Conservation (phyloP, 2,888 invertebrate species). For the Lymantria dispar region DNA sequence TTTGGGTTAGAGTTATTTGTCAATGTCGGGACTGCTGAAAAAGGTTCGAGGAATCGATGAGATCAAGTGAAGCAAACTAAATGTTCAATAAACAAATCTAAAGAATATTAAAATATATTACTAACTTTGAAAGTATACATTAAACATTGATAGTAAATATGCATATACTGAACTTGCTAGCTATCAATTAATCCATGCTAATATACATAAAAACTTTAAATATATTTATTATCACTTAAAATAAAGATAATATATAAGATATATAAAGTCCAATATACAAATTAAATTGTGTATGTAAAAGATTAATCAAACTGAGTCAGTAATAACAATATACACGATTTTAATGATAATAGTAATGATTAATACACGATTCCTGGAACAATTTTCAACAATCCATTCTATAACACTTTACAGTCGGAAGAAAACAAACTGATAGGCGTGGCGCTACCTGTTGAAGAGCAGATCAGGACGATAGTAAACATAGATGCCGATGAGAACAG, state of each 20-base stretch:
- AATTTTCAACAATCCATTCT: slow-evolving; percentile 14
- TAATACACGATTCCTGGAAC: background rate
- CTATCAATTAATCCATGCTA: background rate
- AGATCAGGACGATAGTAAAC: slow-evolving; percentile 82
- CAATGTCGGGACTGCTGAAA: slow-evolving; percentile 16
- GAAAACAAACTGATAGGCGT: slow-evolving; percentile 68
- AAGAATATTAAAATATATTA: too few species aligned
- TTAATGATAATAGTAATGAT: too few species aligned
- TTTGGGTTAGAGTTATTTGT: slow-evolving; percentile 15
- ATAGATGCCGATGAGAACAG: slow-evolving; percentile 82
- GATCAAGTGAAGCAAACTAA: slow-evolving; percentile 3
- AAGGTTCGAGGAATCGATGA: slow-evolving; percentile 16
- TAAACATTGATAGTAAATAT: background rate
- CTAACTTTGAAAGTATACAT: background rate
- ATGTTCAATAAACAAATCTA: background rate
- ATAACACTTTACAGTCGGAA: slow-evolving; percentile 51
- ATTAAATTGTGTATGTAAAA: background rate
- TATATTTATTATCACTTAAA: background rate
- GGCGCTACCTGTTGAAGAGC: slow-evolving; percentile 69
- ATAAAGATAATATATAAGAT: background rate
- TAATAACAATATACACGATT: background rate
- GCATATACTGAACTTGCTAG: background rate
- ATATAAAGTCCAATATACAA: background rate
- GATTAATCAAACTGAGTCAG: background rate
- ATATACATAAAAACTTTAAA: background rate